Evolutionary conservation across 2,888 invertebrate species (phyloP).

Genomic region (Drosophila borborema): DNA sequence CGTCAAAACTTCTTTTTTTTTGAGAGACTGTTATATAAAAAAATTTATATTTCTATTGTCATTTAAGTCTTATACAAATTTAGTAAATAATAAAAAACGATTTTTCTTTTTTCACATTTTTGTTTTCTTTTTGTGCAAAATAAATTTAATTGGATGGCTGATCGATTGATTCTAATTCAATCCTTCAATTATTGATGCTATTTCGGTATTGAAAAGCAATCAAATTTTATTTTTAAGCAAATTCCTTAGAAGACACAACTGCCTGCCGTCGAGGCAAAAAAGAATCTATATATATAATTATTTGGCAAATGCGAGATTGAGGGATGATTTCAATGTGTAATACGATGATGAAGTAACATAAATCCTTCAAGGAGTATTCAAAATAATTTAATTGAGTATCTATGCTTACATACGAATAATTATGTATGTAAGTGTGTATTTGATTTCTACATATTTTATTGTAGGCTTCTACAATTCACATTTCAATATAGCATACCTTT

Average conservation of each 20-base stretch:
- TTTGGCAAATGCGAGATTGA: neutral
- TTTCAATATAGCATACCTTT: neutral
- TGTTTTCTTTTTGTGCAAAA: neutral
- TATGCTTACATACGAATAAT: too few species aligned
- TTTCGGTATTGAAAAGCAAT: neutral
- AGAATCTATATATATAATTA: neutral
- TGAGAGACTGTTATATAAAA: too few species aligned
- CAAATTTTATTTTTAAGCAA: neutral
- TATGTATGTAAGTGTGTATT: too few species aligned
- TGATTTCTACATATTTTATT: neutral
- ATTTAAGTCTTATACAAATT: neutral
- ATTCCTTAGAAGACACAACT: neutral
- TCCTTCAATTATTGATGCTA: neutral
- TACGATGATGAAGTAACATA: neutral
- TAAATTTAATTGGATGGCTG: conserved; percentile 1
- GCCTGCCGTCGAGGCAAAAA: neutral
- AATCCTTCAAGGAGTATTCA: neutral
- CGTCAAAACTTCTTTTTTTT: neutral
- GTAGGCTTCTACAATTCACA: too few species aligned
- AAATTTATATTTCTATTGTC: neutral
- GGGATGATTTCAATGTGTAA: neutral
- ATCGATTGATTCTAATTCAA: conserved; percentile 7
- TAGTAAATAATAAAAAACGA: neutral
- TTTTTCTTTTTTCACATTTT: neutral
- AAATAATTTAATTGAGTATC: too few species aligned